Conservation (phyloP, 1,140 invertebrate species). For the Colletes latitarsis region DNA sequence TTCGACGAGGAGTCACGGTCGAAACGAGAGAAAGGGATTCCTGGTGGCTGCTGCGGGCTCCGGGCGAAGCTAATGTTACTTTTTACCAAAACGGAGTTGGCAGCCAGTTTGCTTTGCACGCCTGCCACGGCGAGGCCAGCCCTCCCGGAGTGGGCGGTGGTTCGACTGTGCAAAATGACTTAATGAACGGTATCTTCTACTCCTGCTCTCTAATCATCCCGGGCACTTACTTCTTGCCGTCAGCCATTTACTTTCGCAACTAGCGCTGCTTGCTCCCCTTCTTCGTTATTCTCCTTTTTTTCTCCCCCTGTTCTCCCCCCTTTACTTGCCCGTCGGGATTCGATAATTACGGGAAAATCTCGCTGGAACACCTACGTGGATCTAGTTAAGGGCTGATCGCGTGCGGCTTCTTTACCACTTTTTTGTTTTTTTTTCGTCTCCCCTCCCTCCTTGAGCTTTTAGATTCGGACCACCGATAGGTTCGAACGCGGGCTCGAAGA, state of each 20-base stretch:
- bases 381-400: conserved; percentile 41
- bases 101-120: conserved; percentile 61
- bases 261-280: conserved; percentile 52
- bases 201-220: conserved; percentile 66
- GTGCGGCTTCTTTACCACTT: conserved; percentile 19
- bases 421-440: no score
- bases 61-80: conserved; percentile 54
- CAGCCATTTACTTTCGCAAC: conserved; percentile 68
- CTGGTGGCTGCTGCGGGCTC: background rate
- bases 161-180: conserved; percentile 66
- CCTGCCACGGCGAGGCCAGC: conserved; percentile 40
- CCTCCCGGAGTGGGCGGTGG: conserved; percentile 57
- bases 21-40: conserved; percentile 1
- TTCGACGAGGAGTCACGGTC: background rate
- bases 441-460: no score
- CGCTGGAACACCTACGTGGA: conserved; percentile 46
- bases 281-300: background rate
- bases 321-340: conserved; percentile 34
- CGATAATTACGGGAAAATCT: conserved; percentile 66
- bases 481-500: background rate
- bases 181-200: conserved; percentile 68
- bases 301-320: background rate
- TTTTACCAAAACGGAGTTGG: conserved; percentile 60
- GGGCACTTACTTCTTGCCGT: conserved; percentile 64
- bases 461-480: conserved; percentile 21